Evolutionary conservation across 2,113 vertebrate genomes (phyloP).

Genomic region (Dicerorhinus sumatrensis): DNA sequence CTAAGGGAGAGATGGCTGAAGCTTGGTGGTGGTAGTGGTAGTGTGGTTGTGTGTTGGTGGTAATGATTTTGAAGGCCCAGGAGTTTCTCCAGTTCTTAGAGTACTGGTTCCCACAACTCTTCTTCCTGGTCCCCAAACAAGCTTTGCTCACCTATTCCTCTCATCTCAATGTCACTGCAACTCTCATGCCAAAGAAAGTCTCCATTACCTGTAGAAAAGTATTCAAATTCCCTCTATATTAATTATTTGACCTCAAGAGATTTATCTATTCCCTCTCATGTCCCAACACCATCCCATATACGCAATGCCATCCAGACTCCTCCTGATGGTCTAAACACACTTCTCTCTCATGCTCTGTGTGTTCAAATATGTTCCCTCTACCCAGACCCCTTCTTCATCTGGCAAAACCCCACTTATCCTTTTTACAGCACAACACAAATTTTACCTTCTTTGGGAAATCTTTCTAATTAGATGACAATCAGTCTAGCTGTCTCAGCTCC

Average conservation of each 20-base stretch:
- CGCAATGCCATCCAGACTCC: not conserved
- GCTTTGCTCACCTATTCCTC: not conserved
- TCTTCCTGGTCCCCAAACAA: not conserved
- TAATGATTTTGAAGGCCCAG: not conserved
- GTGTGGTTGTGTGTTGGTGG: not conserved
- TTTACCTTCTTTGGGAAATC: conserved; percentile 1
- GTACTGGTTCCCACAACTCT: not conserved
- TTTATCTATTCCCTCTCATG: not conserved
- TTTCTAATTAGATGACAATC: not conserved
- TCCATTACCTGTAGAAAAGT: not conserved
- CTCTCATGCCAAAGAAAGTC: not conserved
- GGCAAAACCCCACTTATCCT: not conserved
- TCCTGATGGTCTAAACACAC: not conserved
- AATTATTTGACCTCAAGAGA: not conserved
- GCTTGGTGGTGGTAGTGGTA: not conserved
- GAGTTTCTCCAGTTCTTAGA: not conserved
- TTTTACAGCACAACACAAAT: not conserved
- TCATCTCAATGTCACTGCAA: not conserved
- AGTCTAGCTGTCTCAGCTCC: not conserved
- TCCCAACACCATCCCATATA: not conserved
- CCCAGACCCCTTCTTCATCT: not conserved
- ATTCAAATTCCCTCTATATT: not conserved
- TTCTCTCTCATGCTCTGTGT: not conserved
- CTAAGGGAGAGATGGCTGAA: conserved; percentile 1
- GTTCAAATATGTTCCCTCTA: not conserved